Evolutionary conservation across 2,888 invertebrate species (phyloP).

Genomic region (Octonoba sinensis): DNA sequence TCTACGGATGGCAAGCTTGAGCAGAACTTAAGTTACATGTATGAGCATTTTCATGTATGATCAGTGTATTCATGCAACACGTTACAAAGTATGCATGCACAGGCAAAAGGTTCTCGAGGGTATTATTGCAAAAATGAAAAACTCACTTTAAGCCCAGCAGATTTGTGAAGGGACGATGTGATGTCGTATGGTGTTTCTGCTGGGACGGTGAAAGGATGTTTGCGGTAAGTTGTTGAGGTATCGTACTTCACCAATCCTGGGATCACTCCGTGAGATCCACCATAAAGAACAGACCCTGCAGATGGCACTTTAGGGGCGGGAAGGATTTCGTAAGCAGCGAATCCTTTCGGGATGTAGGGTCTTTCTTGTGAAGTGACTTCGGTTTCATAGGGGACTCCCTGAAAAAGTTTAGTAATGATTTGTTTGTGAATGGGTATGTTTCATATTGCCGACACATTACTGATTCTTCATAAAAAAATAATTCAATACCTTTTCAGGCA

Average conservation of each 20-base stretch:
- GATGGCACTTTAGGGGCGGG: not conserved
- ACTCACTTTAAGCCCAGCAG: conserved; percentile 6
- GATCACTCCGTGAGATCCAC: not conserved
- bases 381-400: not conserved
- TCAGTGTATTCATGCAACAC: no score
- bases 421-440: no score
- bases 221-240: conserved; percentile 5
- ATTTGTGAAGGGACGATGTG: not conserved
- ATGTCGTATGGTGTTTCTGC: conserved; percentile 1
- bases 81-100: no score
- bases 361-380: not conserved
- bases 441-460: no score
- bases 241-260: conserved; percentile 12
- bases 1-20: no score
- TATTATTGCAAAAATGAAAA: no score
- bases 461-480: no score
- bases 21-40: no score
- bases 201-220: not conserved
- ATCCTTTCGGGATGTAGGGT: conserved; percentile 8
- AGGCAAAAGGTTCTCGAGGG: no score
- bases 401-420: not conserved
- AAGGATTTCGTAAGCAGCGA: not conserved
- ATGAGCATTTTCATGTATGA: no score
- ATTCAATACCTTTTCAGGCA: no score
- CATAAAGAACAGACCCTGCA: not conserved